Conservation (phyloP, 2,888 invertebrate species). For the Conistra vaccinii region DNA sequence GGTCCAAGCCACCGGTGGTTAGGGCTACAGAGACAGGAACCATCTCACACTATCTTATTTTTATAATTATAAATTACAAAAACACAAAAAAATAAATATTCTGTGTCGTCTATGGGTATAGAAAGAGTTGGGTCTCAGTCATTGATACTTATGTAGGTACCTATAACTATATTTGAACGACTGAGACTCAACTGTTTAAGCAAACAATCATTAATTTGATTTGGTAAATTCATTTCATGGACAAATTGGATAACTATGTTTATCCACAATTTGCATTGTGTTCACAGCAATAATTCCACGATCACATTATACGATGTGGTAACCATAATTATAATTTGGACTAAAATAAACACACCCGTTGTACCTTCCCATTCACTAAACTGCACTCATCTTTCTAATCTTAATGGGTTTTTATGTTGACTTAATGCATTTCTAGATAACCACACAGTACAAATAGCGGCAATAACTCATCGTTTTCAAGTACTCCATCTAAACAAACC, state of each 20-base stretch:
- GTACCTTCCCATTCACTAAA: slow-evolving; percentile 27
- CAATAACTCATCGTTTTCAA: slow-evolving; percentile 82
- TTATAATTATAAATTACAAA: no score
- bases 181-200: background rate
- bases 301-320: slow-evolving; percentile 2
- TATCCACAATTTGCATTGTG: background rate
- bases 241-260: background rate
- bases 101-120: no score
- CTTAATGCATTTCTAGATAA: slow-evolving; percentile 80
- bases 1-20: no score
- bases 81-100: no score
- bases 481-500: slow-evolving; percentile 75
- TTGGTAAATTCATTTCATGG: background rate
- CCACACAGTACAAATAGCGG: slow-evolving; percentile 75
- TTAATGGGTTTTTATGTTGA: slow-evolving; percentile 75
- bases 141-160: background rate
- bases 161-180: background rate
- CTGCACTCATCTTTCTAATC: slow-evolving; percentile 62
- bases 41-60: no score
- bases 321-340: background rate
- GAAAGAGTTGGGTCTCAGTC: no score
- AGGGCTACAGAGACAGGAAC: no score
- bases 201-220: background rate
- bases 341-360: slow-evolving; percentile 28
- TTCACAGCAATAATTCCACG: background rate